A percentile compares a stretch with the other conserved stretches of the same genome.
phyloP scores from a whole-genome alignment of 2,797 vertebrate genomes.

The Erpetoichthys calabaricus region DNA sequence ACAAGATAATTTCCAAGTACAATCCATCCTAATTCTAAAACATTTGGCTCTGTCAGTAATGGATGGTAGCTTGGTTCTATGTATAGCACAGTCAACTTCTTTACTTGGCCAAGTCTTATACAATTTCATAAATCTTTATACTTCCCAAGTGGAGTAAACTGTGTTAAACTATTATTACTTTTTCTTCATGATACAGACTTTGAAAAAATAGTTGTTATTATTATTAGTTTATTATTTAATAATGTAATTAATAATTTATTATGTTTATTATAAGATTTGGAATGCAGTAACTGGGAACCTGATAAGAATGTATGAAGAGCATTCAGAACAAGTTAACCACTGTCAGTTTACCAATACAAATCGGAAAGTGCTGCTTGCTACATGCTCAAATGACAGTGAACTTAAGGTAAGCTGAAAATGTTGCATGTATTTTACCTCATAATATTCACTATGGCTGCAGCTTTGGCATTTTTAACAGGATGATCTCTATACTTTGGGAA shows the following conservation, averaged over 20 bases:
- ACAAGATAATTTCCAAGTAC: too few species aligned
- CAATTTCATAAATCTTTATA: too few species aligned
- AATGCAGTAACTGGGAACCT: constrained; percentile 55
- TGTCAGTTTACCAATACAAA: constrained; percentile 72
- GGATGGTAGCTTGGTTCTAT: too few species aligned
- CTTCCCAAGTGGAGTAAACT: too few species aligned
- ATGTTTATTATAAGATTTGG: constrained; percentile 59
- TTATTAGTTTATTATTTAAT: constrained; percentile 1
- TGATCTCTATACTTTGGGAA: too few species aligned
- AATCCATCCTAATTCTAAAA: too few species aligned
- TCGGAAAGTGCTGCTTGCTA: constrained; percentile 62
- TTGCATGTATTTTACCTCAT: constrained; percentile 7
- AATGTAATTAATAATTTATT: neutral
- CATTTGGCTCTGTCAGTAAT: too few species aligned
- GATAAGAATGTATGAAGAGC: constrained; percentile 53
- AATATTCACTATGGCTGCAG: neutral
- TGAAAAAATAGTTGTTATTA: too few species aligned
- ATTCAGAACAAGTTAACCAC: constrained; percentile 79
- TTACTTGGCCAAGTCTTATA: too few species aligned
- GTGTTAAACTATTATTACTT: too few species aligned
- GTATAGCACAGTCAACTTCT: too few species aligned
- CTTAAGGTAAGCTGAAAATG: constrained; percentile 62
- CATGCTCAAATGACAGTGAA: constrained; percentile 69
- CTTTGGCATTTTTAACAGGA: constrained; percentile 8
- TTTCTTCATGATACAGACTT: too few species aligned